A percentile compares a stretch with the other conserved stretches of the same genome.
phyloP scores from a whole-genome alignment of 1,140 invertebrate species.

The Drosophila watanabei region DNA sequence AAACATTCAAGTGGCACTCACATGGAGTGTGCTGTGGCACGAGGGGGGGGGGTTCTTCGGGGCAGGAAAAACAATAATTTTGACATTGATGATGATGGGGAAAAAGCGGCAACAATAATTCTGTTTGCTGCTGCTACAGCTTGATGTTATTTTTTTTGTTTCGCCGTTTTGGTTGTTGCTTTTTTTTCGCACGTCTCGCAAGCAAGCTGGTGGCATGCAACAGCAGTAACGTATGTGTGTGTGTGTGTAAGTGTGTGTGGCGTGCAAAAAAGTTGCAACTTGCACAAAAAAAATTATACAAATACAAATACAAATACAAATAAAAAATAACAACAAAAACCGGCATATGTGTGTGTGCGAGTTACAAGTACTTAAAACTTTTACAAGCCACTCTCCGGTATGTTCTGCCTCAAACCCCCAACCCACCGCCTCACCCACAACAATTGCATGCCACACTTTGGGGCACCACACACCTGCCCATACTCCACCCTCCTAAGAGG shows the following conservation, averaged over 20 bases:
- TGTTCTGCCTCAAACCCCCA: background rate
- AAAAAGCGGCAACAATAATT: slow-evolving; percentile 53
- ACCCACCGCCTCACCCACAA: slow-evolving; percentile 29
- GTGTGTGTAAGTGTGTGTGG: slow-evolving; percentile 65
- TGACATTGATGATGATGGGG: slow-evolving; percentile 80
- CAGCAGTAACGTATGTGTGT: slow-evolving; percentile 23
- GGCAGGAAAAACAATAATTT: slow-evolving; percentile 79
- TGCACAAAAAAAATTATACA: slow-evolving; percentile 20
- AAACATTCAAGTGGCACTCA: slow-evolving; percentile 63
- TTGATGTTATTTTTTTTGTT: slow-evolving; percentile 4
- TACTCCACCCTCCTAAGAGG: background rate
- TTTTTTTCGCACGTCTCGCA: slow-evolving; percentile 59
- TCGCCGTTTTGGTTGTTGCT: slow-evolving; percentile 45
- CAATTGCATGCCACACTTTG: slow-evolving; percentile 73
- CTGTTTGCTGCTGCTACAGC: slow-evolving; percentile 32
- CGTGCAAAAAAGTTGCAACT: slow-evolving; percentile 81
- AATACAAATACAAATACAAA: background rate
- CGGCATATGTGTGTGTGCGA: slow-evolving; percentile 40
- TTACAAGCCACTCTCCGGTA: slow-evolving; percentile 74
- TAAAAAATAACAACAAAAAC: slow-evolving; percentile 11
- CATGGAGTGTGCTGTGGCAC: slow-evolving; percentile 10
- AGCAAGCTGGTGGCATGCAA: slow-evolving; percentile 57
- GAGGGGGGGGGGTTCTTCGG: background rate
- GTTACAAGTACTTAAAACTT: slow-evolving; percentile 78
- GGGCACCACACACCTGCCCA: slow-evolving; percentile 56